phyloP scores from a whole-genome alignment of 2,888 invertebrate genomes.

The Limnephilus rhombicus region DNA sequence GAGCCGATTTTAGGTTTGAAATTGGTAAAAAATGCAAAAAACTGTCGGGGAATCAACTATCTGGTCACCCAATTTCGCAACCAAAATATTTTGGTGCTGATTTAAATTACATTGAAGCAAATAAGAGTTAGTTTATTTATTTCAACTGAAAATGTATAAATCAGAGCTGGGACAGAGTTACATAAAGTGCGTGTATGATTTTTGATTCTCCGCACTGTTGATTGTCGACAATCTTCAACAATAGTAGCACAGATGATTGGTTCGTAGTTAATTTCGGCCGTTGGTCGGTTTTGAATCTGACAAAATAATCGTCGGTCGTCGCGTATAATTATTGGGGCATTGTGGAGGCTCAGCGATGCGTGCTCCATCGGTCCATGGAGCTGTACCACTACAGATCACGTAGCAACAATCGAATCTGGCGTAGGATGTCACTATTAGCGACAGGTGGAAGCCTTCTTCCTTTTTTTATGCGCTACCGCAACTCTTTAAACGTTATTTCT shows the following conservation, averaged over 20 bases:
- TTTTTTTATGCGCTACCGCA: neutral
- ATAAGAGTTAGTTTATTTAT: neutral
- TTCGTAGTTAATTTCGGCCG: neutral
- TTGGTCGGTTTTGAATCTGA: neutral
- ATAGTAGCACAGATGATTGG: neutral
- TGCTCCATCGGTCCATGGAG: neutral
- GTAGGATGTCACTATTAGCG: neutral
- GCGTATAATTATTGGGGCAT: conserved; percentile 7
- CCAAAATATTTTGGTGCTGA: no score
- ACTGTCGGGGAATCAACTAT: no score
- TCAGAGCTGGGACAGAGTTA: neutral
- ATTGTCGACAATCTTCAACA: conserved; percentile 9
- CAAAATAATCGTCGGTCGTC: conserved; percentile 29
- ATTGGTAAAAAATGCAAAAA: no score
- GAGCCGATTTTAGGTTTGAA: no score
- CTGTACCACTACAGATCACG: neutral
- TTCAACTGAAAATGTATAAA: neutral
- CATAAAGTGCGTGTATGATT: conserved; percentile 20
- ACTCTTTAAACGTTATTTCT: neutral
- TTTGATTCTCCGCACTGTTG: neutral
- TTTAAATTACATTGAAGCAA: neutral
- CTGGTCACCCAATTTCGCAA: no score
- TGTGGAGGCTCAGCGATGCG: conserved; percentile 19
- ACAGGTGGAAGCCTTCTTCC: neutral
- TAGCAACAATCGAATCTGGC: neutral